phyloP scores from a whole-genome alignment of 2,797 vertebrate genomes.

The Dryobates pubescens region DNA sequence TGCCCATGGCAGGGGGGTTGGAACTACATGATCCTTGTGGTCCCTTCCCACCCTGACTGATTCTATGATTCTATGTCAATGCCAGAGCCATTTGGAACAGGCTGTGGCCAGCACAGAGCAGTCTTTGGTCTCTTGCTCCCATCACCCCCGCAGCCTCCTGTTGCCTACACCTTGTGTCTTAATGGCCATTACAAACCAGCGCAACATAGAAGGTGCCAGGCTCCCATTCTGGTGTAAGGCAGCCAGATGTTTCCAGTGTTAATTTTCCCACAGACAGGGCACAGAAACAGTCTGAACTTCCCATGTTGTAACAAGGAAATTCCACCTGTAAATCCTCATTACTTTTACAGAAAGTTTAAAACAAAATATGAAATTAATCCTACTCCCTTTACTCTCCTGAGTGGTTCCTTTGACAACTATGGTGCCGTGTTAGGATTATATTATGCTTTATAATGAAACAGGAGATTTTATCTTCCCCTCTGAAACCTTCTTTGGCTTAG shows the following conservation, averaged over 20 bases:
- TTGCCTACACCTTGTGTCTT: too few relatives aligned
- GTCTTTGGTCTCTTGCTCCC: fast-evolving
- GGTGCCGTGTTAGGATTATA: neutral
- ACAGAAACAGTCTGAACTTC: neutral
- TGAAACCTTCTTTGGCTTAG: neutral
- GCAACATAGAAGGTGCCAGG: fast-evolving
- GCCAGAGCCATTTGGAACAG: fast-evolving
- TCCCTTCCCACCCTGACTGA: too few relatives aligned
- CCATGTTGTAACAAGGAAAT: neutral
- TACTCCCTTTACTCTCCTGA: neutral
- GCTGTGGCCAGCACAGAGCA: fast-evolving
- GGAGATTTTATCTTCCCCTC: constrained; percentile 5
- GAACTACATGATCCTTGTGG: too few relatives aligned
- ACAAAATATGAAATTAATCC: neutral
- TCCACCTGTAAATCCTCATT: neutral
- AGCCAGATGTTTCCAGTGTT: neutral
- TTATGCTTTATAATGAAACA: neutral
- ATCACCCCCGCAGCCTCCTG: fast-evolving
- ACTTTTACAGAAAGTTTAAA: constrained; percentile 1
- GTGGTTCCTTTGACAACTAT: neutral
- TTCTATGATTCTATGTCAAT: fast-evolving
- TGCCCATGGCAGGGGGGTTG: too few relatives aligned
- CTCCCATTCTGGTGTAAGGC: fast-evolving
- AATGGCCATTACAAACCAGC: fast-evolving
- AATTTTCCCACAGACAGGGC: neutral